These are phyloP conservation scores for Acanthis flammea DNA, from an alignment of 2,797 vertebrate genomes.

Conservation along the genomic window DNA sequence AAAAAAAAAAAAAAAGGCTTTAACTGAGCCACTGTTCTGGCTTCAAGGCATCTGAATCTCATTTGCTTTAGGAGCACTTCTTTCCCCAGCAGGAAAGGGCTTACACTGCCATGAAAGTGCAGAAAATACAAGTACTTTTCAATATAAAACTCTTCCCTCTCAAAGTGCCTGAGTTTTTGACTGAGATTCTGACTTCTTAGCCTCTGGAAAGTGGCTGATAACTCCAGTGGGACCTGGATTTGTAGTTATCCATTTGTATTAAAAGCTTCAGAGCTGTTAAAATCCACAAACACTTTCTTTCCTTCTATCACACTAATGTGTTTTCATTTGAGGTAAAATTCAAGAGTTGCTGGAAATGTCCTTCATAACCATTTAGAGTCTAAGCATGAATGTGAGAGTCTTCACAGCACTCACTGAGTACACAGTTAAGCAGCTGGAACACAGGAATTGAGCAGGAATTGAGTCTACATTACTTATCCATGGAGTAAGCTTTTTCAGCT, in stretches of 20 bases:
- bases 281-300: background rate
- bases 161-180: background rate
- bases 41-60: background rate
- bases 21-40: background rate
- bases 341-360: background rate
- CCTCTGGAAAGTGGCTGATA: background rate
- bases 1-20: background rate
- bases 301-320: background rate
- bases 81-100: background rate
- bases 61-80: background rate
- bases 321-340: background rate
- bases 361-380: background rate
- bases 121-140: background rate
- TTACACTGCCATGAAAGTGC: background rate
- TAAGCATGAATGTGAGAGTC: background rate
- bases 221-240: background rate
- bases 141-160: background rate
- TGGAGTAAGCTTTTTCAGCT: background rate
- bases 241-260: background rate
- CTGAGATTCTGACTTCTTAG: background rate
- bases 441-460: background rate
- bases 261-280: background rate
- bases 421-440: background rate
- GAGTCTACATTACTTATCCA: background rate
- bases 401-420: background rate